Evolutionary conservation across 2,797 vertebrate genomes (phyloP).

Genomic region (Mycteria americana): DNA sequence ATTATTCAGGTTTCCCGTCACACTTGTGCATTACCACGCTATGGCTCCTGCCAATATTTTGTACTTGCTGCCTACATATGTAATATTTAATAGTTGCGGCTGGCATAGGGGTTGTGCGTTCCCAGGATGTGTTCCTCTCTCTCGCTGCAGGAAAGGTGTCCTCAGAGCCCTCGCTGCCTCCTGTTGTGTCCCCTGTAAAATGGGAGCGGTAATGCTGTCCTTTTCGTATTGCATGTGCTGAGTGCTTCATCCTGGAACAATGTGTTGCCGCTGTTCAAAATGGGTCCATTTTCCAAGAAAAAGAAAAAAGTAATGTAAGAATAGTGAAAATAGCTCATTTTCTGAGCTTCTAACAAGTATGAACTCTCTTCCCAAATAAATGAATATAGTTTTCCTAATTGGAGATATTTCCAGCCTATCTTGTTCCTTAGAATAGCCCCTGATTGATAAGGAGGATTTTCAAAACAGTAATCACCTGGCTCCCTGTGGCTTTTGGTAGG

Average conservation of each 20-base stretch:
- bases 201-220: not conserved
- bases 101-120: not conserved
- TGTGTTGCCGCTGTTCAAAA: not conserved
- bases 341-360: not conserved
- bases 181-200: not conserved
- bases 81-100: not conserved
- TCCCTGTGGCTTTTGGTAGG: not conserved
- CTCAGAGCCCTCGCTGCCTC: not conserved
- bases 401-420: not conserved
- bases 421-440: not conserved
- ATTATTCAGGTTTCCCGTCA: not conserved
- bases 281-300: not conserved
- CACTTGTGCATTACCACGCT: not conserved
- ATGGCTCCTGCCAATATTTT: not conserved
- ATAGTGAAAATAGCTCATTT: not conserved
- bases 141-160: not conserved
- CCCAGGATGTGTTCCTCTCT: not conserved
- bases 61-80: not conserved
- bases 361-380: not conserved
- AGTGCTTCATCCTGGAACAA: not conserved
- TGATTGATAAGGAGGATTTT: conserved; percentile 25
- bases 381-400: conserved; percentile 1
- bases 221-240: not conserved
- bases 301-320: not conserved
- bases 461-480: not conserved